Base-by-base conservation (phyloP, 2,797 vertebrate genomes). In the Sciurus vulgaris region DNA sequence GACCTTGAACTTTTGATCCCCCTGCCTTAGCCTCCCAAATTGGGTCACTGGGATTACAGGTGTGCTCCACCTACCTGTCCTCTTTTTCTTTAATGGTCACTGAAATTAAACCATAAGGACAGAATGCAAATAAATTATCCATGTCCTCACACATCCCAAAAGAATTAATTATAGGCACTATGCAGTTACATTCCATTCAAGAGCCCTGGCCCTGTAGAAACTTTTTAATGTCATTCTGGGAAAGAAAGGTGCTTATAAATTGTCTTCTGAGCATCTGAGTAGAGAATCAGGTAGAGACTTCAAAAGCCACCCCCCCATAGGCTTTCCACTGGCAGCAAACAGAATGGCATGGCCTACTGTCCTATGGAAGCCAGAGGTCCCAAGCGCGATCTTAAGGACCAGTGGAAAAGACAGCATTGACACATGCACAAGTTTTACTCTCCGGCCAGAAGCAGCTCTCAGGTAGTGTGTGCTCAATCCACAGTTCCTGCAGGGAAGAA, bases 21-120 rank as follows among this genome's bases (percentile, higher is more conserved):
- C 59, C 59, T 61, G 59, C 59, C 59, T 24, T 24, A 4, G 59
- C 22, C 24, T 61, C 59, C 59, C 59, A 61, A 61, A 61, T 61
- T 24, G 59, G 24, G 59, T 61, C 24, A 61, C 59, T 61, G 59
- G 1, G 9, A 61, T 61, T 61, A 61, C 59, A 61, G 59, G 24
- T 61, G 8, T 61, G 59, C 59, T 7, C 24, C 24, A 26, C 59
- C 22, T 24, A 61, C 9, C 59, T 26, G 59, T 22, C 59, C 61
- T 59, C 28, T 93, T 65, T 84, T 82, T 49, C 59, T 92, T 73
- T 95, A 93, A 89, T 17, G 41, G 81, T 84, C 92, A 94, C 65
- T 59, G 86, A 89, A 95, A 76, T 86, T 95, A 95, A 97, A 81
- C 65, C 44, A 59, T 82, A 91, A 96, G 51, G 63, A 74, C 73